Percentiles rank a stretch among this genome's conserved stretches.
These are phyloP conservation scores for Pemphigus obesinymphae DNA, from an alignment of 1,140 invertebrate species.

Conservation along the genomic window DNA sequence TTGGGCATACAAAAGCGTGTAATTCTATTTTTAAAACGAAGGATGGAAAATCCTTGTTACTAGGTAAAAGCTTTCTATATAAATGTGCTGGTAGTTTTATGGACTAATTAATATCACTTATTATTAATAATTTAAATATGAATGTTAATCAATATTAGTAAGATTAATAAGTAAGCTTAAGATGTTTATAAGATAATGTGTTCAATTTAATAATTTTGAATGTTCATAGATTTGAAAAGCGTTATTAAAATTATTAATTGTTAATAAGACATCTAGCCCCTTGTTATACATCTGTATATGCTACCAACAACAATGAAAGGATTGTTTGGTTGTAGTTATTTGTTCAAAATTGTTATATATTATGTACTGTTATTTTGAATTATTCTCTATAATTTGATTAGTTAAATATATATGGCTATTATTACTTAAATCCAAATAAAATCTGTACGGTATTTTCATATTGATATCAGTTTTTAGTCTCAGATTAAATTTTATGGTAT, in stretches of 20 bases:
- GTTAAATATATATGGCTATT: neutral
- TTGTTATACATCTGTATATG: neutral
- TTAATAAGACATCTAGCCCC: neutral
- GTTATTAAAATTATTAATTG: neutral
- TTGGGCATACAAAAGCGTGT: no score
- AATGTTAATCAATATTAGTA: neutral
- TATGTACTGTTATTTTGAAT: no score
- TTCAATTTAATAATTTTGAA: neutral
- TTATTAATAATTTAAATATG: neutral
- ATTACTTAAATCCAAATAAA: neutral
- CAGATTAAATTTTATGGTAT: neutral
- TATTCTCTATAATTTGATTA: no score
- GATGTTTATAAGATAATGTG: neutral
- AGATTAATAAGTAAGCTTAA: neutral
- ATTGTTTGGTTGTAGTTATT: neutral
- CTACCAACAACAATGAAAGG: neutral
- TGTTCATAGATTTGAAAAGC: neutral
- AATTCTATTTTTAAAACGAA: no score
- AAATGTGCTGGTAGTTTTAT: no score
- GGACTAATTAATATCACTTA: no score
- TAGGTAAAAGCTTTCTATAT: no score
- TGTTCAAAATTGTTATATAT: no score
- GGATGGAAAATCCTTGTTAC: no score
- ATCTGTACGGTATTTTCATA: conserved; percentile 5
- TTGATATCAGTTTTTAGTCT: conserved; percentile 17